Evolutionary conservation across 2,888 invertebrate genomes (phyloP), one percentile per base, ranked within the genome.

Genomic region (Drosophila meridionalis): DNA sequence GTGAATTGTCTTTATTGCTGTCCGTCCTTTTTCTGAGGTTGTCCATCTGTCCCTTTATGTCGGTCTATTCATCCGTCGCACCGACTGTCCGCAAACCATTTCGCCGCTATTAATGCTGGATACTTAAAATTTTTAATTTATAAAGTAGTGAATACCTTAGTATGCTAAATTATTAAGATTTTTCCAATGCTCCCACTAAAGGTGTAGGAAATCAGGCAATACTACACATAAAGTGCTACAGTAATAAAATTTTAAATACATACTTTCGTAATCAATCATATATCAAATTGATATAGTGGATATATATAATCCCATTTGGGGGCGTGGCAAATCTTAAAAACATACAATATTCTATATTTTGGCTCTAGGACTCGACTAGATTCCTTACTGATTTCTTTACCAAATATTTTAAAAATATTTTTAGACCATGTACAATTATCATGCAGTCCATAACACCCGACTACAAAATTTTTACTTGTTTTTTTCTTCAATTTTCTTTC

Each of bases 401-500:
- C 4, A 45, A 11, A 20, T 3, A 8, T 2, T 7, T 3, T 20
- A 20, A n/a, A 43, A 43, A 3, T 26, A 3, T 1, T 2, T 47
- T 47, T 45, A 0, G 1, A 26, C 3, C 1, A 0, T 47, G 6
- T 12, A 12, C 3, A 7, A 28, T 14, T 28, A 47, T 28, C 4
- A 11, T 7, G 26, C 47, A 47, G 28, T 28, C 47, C 0, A 14
- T 47, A 47, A 0, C 3, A 7, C 14, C 7, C 47, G 7, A 7
- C 1, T 14, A 7, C 26, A 47, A 8, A 2, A 0, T 8, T 4
- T 0, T 12, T 3, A 47, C 47, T 47, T 3, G 3, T 7, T 14
- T 28, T 9, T 45, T 12, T 12, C 4, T 26, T 43, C 52, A 20
- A 20, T 64, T 72, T 67, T 59, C 60, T 36, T 8, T 53, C 30